Evolutionary conservation across 2,113 vertebrate species (phyloP).

Genomic region (Piprites chloris): DNA sequence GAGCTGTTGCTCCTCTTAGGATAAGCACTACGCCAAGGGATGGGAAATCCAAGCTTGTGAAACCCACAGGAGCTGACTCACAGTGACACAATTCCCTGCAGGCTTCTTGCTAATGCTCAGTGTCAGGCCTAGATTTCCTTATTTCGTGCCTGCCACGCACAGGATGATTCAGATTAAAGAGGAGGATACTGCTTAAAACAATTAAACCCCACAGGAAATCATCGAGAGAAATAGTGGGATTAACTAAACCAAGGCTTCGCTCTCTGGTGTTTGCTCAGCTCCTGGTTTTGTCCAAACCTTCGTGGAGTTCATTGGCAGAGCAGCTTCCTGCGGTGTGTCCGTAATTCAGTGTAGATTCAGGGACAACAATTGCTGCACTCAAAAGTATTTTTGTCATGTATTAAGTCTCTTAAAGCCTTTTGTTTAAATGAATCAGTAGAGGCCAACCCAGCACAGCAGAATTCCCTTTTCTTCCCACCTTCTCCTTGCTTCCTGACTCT

Average conservation of each 20-base stretch:
- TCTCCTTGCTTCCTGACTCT: background rate
- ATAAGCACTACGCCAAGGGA: conserved; percentile 66
- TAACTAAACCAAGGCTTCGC: background rate
- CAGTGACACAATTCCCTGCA: background rate
- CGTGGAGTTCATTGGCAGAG: conserved; percentile 1
- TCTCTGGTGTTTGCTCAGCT: background rate
- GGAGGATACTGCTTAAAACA: background rate
- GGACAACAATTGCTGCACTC: conserved; percentile 60
- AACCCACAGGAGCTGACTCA: conserved; percentile 59
- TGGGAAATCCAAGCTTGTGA: conserved; percentile 60
- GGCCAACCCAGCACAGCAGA: background rate
- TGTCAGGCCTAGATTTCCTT: conserved; percentile 4
- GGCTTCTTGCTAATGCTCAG: conserved; percentile 48
- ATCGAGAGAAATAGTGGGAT: background rate
- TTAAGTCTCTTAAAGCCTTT: conserved; percentile 47
- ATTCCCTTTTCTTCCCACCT: background rate
- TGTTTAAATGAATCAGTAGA: background rate
- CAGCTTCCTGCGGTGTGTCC: conserved; percentile 27
- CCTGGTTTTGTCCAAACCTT: background rate
- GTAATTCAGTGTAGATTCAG: conserved; percentile 23
- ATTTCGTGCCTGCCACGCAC: background rate
- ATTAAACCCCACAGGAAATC: background rate
- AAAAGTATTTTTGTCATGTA: background rate
- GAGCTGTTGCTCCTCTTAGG: conserved; percentile 66
- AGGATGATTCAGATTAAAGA: background rate